phyloP scores from a whole-genome alignment of 2,113 vertebrate species.

The Thinocorus orbignyianus region DNA sequence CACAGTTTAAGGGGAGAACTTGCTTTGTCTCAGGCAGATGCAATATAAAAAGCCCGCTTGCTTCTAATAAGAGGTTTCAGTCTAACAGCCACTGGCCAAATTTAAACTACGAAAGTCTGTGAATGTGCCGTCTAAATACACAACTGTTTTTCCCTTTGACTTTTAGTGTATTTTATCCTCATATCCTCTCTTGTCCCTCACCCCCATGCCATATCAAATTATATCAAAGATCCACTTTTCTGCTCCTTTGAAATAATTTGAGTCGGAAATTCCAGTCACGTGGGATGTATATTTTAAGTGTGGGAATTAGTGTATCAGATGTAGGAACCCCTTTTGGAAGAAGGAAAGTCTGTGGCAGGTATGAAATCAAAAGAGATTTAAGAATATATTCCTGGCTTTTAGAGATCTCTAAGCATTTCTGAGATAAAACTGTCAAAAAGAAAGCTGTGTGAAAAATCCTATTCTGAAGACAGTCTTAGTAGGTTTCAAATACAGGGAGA shows the following conservation, averaged over 20 bases:
- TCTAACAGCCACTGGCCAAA: background rate
- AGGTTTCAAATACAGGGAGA: background rate
- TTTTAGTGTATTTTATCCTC: background rate
- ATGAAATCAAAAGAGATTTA: background rate
- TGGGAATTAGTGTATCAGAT: background rate
- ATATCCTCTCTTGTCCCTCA: background rate
- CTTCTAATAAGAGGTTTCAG: background rate
- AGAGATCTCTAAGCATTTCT: background rate
- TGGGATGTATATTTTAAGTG: background rate
- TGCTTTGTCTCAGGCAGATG: background rate
- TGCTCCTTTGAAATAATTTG: background rate
- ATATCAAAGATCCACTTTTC: background rate
- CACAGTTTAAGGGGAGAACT: background rate
- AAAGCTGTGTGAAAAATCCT: background rate
- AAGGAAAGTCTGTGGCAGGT: background rate
- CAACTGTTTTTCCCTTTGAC: background rate
- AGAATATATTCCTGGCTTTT: background rate
- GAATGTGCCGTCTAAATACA: background rate
- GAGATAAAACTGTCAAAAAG: background rate
- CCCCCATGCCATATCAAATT: background rate
- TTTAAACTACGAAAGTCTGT: background rate
- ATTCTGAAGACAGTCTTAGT: background rate
- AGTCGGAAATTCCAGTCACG: background rate
- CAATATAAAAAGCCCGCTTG: background rate
- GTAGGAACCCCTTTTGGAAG: background rate